Evolutionary conservation across 2,888 invertebrate genomes (phyloP).

Genomic region (Ennomos erosarius): DNA sequence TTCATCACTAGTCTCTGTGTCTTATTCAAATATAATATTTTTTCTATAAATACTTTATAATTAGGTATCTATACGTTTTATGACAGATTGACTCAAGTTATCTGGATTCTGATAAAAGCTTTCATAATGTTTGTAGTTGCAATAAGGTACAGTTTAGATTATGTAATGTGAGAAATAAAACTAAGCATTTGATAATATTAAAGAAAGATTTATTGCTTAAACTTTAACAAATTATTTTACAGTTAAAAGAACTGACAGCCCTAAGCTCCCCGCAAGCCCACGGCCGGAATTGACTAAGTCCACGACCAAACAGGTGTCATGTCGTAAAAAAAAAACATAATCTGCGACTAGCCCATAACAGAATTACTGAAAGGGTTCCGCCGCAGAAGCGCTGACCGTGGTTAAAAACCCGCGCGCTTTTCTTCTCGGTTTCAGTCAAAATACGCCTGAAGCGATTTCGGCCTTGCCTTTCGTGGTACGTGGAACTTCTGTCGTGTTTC

Average conservation of each 20-base stretch:
- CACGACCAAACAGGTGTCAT: slow-evolving; percentile 46
- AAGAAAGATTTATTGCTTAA: slow-evolving; percentile 29
- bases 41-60: slow-evolving; percentile 7
- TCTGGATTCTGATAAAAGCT: not conserved
- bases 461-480: slow-evolving; percentile 10
- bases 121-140: not conserved
- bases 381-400: slow-evolving; percentile 47
- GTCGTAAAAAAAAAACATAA: slow-evolving; percentile 45
- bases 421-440: slow-evolving; percentile 30
- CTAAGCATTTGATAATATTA: not conserved
- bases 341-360: slow-evolving; percentile 65
- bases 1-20: slow-evolving; percentile 9
- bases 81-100: not conserved
- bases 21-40: slow-evolving; percentile 19
- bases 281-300: slow-evolving; percentile 41
- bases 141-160: no score
- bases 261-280: slow-evolving; percentile 46
- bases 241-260: slow-evolving; percentile 28
- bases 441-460: slow-evolving; percentile 22
- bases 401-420: slow-evolving; percentile 40
- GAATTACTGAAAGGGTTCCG: slow-evolving; percentile 59
- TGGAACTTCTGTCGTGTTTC: slow-evolving; percentile 28
- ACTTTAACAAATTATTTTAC: slow-evolving; percentile 14
- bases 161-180: slow-evolving; percentile 4
- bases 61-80: not conserved